Evolutionary conservation across 2,888 invertebrate genomes (phyloP), one percentile per base, ranked within the genome.

Genomic region (Isoperla grammatica): DNA sequence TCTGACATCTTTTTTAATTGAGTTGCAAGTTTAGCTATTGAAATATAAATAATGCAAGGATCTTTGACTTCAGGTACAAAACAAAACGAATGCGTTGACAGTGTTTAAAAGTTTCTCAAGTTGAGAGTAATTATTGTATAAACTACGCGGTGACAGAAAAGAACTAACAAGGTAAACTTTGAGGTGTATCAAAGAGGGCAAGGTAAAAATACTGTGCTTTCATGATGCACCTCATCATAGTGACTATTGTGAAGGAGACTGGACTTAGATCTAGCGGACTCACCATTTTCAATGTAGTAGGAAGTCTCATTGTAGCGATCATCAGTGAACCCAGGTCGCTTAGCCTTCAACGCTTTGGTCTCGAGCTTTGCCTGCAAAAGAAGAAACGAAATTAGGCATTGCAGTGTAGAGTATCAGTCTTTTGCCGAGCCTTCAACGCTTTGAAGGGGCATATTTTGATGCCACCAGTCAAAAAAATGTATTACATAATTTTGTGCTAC

Each of bases 281-380:
- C 75, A 93, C 95, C 92, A 81, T 95, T 94, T 81, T 95, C 95
- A 71, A 92, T 89, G 77, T 93, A 95, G 77, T 95, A 95, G 59
- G 93, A 92, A 17, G 95, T 94, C 78, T 94, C 94, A 77, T 92
- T 90, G 81, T 93, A 93, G 68, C 92, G 83, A 74, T 93, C 92
- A 76, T 93, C 92, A 39, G 91, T 92, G 76, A 92, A 92, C 67
- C 92, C 92, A 1, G 92, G 93, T 75, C 93, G 82, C 76, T 91
- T 92, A 61, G 92, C 92, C 77, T 92, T 93, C 68, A 91, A 75
- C 55, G 91, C 91, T 78, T 92, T 93, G 69, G 92, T 91, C 80
- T 93, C 92, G 74, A 92, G 79, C 79, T 92, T 93, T 40, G 90
- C 90, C 90, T 90, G 84, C 55, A 86, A 87, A 76, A 79, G 29